A percentile compares a stretch with the other conserved stretches of the same genome.
phyloP scores from a whole-genome alignment of 2,113 vertebrate species.

The Petaurus breviceps region DNA sequence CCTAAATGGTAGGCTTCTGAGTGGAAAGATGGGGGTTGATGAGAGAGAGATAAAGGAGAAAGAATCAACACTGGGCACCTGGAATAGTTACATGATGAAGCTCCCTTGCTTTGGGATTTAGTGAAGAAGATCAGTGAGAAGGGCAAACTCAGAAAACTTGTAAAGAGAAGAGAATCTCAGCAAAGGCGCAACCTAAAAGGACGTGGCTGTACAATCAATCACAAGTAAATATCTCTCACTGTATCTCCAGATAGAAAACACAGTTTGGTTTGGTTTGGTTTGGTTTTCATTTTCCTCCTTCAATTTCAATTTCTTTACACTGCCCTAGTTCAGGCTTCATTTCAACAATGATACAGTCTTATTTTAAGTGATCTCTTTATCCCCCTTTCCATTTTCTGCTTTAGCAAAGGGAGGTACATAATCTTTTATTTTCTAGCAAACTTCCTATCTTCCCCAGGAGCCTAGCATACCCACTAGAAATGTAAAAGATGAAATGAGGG shows the following conservation, averaged over 20 bases:
- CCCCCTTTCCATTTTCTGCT: not conserved
- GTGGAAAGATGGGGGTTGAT: not conserved
- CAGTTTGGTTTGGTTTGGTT: not conserved
- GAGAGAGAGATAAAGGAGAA: not conserved
- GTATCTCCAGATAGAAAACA: not conserved
- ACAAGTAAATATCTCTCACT: not conserved
- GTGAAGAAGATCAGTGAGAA: not conserved
- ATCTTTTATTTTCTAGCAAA: not conserved
- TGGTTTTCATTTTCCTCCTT: not conserved
- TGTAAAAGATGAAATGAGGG: not conserved
- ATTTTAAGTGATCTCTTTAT: not conserved
- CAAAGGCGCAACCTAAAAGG: not conserved
- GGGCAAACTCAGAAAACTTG: not conserved
- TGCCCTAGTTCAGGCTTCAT: not conserved
- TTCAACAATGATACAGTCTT: not conserved
- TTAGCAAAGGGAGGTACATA: not conserved
- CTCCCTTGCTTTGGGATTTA: not conserved
- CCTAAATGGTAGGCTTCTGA: not conserved
- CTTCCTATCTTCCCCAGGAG: not conserved
- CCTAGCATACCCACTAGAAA: not conserved
- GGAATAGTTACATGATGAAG: not conserved
- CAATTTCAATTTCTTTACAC: not conserved
- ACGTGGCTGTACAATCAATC: not conserved
- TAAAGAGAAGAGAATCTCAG: not conserved
- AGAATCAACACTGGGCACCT: not conserved